These are phyloP conservation scores for Menidia beryllina DNA, from an alignment of 2,113 vertebrate species.

Conservation along the genomic window DNA sequence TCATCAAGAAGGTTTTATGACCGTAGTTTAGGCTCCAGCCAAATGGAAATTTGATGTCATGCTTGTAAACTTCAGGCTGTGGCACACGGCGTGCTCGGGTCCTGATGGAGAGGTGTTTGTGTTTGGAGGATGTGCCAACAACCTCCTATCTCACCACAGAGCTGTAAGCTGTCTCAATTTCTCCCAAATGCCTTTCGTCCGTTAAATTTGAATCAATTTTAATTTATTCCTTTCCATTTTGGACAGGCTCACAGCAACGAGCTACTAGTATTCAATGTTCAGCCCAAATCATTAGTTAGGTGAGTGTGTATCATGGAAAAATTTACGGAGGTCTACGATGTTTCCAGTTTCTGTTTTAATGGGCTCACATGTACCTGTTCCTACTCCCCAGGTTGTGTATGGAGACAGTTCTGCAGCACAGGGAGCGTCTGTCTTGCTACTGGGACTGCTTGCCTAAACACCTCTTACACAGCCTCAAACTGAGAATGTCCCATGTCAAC, in stretches of 20 bases:
- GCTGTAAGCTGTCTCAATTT: constrained; percentile 90
- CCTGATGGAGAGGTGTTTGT: constrained; percentile 95
- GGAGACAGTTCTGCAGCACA: constrained; percentile 88
- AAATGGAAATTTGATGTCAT: not conserved
- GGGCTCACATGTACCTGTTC: not conserved
- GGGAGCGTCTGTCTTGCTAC: constrained; percentile 85
- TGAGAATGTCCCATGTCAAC: constrained; percentile 87
- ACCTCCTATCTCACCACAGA: constrained; percentile 90
- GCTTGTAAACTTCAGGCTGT: constrained; percentile 82
- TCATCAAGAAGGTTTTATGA: not conserved
- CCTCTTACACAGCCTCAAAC: constrained; percentile 88
- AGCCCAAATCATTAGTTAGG: constrained; percentile 93
- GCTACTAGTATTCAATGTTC: constrained; percentile 91
- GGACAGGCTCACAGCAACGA: constrained; percentile 94
- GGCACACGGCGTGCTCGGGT: constrained; percentile 94
- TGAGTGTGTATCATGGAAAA: constrained; percentile 67
- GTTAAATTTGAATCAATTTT: not conserved
- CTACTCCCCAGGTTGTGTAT: constrained; percentile 86
- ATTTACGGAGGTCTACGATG: not conserved
- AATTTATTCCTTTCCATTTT: not conserved
- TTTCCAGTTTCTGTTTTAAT: not conserved
- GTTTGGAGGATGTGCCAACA: constrained; percentile 98
- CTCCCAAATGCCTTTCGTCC: not conserved
- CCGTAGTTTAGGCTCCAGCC: not conserved
- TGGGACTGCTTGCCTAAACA: constrained; percentile 95